Conservation (phyloP, 2,888 invertebrate genomes). For the Melanostoma scalare region DNA sequence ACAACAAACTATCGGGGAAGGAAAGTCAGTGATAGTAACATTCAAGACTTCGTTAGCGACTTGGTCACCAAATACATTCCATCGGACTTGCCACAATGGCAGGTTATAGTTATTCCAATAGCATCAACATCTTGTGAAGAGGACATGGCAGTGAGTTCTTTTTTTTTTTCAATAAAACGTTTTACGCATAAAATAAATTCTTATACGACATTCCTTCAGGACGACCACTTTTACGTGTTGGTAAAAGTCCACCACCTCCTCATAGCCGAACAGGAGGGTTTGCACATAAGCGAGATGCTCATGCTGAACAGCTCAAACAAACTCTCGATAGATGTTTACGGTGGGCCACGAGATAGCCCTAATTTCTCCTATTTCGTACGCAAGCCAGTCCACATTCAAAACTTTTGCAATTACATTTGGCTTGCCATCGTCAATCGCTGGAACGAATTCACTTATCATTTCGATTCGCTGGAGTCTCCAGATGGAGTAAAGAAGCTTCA, state of each 20-base stretch:
- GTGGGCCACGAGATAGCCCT: constrained; percentile 35
- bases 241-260: constrained; percentile 90
- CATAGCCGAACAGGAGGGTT: constrained; percentile 86
- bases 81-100: constrained; percentile 90
- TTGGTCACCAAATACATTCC: constrained; percentile 90
- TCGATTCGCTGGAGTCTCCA: constrained; percentile 90
- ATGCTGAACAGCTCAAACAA: constrained; percentile 82
- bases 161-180: neutral
- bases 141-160: constrained; percentile 57
- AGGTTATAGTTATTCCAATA: constrained; percentile 88
- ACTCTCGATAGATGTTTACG: constrained; percentile 55
- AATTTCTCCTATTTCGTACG: constrained; percentile 84
- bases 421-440: constrained; percentile 88
- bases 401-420: constrained; percentile 86
- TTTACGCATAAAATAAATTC: neutral
- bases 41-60: constrained; percentile 91
- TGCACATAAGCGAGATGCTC: constrained; percentile 89
- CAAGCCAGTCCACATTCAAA: constrained; percentile 85
- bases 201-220: constrained; percentile 59
- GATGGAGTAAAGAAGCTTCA: constrained; percentile 77
- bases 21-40: constrained; percentile 87
- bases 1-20: constrained; percentile 87
- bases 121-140: constrained; percentile 51
- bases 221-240: constrained; percentile 85
- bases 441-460: constrained; percentile 91